Evolutionary conservation across 2,113 vertebrate species (phyloP).

Genomic region (Pitta sordida): DNA sequence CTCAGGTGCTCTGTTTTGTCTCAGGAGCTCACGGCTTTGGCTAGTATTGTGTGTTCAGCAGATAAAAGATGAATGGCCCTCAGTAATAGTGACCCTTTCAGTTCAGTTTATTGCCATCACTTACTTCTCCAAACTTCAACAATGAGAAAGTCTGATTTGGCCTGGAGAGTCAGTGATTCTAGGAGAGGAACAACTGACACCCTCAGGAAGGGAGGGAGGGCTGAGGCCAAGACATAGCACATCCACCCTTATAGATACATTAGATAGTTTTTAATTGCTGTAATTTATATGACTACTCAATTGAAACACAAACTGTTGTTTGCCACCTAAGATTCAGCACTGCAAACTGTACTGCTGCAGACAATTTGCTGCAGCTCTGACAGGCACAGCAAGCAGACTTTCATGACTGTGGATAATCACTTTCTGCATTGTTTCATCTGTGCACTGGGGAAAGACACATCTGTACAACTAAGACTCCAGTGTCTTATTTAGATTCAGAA

Average conservation of each 20-base stretch:
- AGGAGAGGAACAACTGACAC: not conserved
- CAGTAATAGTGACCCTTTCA: not conserved
- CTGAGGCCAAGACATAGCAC: not conserved
- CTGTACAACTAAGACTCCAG: not conserved
- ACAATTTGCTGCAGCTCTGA: not conserved
- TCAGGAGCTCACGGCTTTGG: not conserved
- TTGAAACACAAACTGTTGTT: not conserved
- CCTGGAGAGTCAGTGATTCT: rapidly evolving
- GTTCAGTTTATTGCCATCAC: not conserved
- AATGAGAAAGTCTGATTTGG: not conserved
- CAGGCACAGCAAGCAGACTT: not conserved
- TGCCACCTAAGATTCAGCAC: not conserved
- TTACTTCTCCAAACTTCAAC: not conserved
- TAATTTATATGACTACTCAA: not conserved
- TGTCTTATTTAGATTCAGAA: not conserved
- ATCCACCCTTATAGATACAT: not conserved
- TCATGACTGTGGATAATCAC: not conserved
- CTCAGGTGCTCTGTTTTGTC: not conserved
- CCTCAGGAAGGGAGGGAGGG: no score
- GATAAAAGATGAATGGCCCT: not conserved
- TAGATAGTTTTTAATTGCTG: not conserved
- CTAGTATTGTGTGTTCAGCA: not conserved
- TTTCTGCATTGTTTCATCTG: not conserved
- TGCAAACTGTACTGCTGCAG: not conserved
- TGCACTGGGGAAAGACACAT: not conserved